A percentile compares a stretch with the other conserved stretches of the same genome.
These are phyloP conservation scores for Rhorus exstirpatorius DNA, from an alignment of 2,888 invertebrate genomes.

Conservation along the genomic window DNA sequence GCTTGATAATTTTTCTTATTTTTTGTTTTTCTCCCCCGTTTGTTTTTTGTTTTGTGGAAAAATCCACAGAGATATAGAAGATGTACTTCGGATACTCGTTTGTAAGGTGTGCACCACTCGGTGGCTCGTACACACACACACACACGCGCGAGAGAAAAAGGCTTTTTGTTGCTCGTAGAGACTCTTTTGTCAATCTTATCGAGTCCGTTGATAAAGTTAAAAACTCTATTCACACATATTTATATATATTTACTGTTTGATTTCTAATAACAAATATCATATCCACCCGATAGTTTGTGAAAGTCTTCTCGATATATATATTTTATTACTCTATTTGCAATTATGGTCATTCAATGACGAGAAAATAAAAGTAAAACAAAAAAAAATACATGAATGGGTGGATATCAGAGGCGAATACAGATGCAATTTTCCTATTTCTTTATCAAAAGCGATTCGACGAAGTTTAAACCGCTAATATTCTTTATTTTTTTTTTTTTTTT, in stretches of 20 bases:
- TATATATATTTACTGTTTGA: constrained; percentile 46
- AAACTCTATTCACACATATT: constrained; percentile 18
- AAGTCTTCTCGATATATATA: constrained; percentile 30
- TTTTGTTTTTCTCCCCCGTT: constrained; percentile 19
- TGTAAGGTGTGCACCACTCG: constrained; percentile 21
- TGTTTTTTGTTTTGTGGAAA: constrained; percentile 22
- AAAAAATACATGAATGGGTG: constrained; percentile 50
- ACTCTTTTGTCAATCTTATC: constrained; percentile 47
- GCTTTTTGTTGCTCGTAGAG: constrained; percentile 43
- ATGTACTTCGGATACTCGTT: constrained; percentile 55
- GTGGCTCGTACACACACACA: constrained; percentile 44
- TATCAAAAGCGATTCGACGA: constrained; percentile 69
- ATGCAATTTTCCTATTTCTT: constrained; percentile 51
- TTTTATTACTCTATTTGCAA: constrained; percentile 1
- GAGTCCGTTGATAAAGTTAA: constrained; percentile 49
- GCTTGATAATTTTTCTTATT: constrained; percentile 50
- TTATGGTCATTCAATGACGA: constrained; percentile 44
- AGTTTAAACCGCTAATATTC: constrained; percentile 43
- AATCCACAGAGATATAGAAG: constrained; percentile 44
- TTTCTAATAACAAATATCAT: constrained; percentile 41
- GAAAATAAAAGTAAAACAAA: constrained; percentile 27
- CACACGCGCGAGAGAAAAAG: constrained; percentile 13
- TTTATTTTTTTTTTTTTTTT: constrained; percentile 28
- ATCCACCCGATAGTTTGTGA: constrained; percentile 59
- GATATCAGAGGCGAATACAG: constrained; percentile 50